Conservation (phyloP, 2,888 invertebrate species). For the Platycnemis pennipes region DNA sequence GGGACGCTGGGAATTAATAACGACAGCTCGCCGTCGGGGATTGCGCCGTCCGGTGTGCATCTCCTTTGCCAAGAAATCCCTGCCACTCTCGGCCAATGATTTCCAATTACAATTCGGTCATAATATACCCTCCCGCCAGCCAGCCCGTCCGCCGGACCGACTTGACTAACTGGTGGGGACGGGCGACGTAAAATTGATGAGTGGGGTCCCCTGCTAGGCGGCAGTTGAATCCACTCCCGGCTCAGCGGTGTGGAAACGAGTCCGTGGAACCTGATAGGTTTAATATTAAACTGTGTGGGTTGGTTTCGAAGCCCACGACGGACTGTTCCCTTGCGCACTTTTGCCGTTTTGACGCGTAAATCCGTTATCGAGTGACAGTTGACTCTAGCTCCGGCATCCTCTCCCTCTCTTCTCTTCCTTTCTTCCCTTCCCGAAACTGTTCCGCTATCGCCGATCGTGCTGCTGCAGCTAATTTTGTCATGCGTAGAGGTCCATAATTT, state of each 20-base stretch:
- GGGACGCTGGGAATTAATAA: neutral
- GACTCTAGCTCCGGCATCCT: neutral
- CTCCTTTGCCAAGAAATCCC: neutral
- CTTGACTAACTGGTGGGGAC: neutral
- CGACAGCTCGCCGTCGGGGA: neutral
- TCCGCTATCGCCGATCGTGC: neutral
- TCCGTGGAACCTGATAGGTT: neutral
- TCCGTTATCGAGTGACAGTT: slow-evolving; percentile 18
- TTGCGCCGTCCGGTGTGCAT: neutral
- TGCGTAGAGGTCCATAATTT: neutral
- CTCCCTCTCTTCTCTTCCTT: neutral
- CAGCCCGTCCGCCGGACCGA: too few relatives aligned
- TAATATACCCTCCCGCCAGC: neutral
- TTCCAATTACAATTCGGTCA: slow-evolving; percentile 18
- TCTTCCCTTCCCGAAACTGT: neutral
- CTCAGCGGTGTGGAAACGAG: neutral
- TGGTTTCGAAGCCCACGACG: neutral
- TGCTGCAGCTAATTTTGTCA: neutral
- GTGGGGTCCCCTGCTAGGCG: neutral
- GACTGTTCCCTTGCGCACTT: neutral
- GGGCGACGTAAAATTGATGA: neutral
- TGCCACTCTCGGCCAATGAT: neutral
- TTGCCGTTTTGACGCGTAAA: neutral
- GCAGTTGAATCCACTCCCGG: neutral
- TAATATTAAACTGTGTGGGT: neutral